phyloP scores from a whole-genome alignment of 2,113 vertebrate species.

The Ceyx cyanopectus region DNA sequence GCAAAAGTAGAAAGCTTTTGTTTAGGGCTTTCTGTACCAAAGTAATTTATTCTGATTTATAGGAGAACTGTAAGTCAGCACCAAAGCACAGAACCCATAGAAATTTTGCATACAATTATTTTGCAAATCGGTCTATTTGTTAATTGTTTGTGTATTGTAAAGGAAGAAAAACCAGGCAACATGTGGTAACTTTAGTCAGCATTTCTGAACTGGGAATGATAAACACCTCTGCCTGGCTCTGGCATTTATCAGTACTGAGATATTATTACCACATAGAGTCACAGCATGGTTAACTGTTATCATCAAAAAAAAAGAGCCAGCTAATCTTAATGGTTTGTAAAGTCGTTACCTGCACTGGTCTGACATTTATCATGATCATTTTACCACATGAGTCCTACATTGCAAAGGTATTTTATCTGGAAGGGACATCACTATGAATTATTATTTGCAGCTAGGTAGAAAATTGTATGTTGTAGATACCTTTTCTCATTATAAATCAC shows the following conservation, averaged over 20 bases:
- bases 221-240: slow-evolving; percentile 82
- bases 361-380: slow-evolving; percentile 97
- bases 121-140: slow-evolving; percentile 37
- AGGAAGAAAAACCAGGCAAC: slow-evolving; percentile 82
- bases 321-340: slow-evolving; percentile 98
- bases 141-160: slow-evolving; percentile 71
- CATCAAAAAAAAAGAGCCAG: slow-evolving; percentile 82
- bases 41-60: neutral
- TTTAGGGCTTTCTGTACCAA: neutral
- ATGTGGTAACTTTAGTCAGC: slow-evolving; percentile 89
- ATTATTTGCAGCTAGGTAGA: slow-evolving; percentile 98
- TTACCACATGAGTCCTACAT: slow-evolving; percentile 87
- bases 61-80: neutral
- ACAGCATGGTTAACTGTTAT: slow-evolving; percentile 85
- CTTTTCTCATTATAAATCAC: slow-evolving; percentile 98
- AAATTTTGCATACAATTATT: slow-evolving; percentile 32
- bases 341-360: slow-evolving; percentile 96
- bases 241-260: slow-evolving; percentile 87
- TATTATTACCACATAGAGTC: slow-evolving; percentile 89
- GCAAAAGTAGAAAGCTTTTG: neutral
- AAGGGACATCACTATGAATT: slow-evolving; percentile 98
- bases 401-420: slow-evolving; percentile 94
- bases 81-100: neutral
- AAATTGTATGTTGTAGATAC: slow-evolving; percentile 99
- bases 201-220: slow-evolving; percentile 85